phyloP scores from a whole-genome alignment of 2,797 vertebrate species.

The Enteromius thamalakanensis region DNA sequence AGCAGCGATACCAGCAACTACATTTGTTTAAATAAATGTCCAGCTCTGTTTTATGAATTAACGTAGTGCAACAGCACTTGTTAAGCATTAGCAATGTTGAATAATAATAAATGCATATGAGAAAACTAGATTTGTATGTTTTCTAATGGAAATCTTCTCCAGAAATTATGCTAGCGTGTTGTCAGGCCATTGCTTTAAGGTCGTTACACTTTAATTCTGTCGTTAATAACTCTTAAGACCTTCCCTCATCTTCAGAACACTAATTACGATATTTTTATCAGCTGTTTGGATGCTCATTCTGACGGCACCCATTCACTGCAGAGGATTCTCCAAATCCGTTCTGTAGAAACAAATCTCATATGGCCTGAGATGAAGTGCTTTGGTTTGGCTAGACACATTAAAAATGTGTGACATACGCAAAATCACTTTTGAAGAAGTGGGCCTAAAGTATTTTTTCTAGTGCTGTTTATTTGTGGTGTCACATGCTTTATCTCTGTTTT shows the following conservation, averaged over 20 bases:
- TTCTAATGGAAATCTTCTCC: neutral
- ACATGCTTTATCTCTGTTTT: conserved; percentile 27
- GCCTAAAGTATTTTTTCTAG: neutral
- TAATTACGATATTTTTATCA: too few species aligned
- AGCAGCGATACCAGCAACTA: neutral
- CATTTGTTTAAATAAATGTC: conserved; percentile 23
- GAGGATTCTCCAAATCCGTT: neutral
- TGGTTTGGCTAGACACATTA: neutral
- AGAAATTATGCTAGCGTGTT: neutral
- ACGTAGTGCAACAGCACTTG: neutral
- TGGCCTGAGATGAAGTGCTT: neutral
- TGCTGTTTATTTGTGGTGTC: neutral
- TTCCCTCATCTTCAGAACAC: too few species aligned
- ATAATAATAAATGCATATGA: neutral
- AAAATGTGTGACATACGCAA: neutral
- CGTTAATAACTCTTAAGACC: neutral
- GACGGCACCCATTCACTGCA: neutral
- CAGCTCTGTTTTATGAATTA: neutral
- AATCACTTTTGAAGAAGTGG: neutral
- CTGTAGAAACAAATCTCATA: neutral
- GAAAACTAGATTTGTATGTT: neutral
- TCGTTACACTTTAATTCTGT: too few species aligned
- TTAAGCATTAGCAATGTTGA: neutral
- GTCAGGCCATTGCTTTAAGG: neutral
- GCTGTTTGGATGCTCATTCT: neutral